Base-by-base conservation (phyloP, 1,140 invertebrate genomes). In the Leptopilina clavipes region DNA sequence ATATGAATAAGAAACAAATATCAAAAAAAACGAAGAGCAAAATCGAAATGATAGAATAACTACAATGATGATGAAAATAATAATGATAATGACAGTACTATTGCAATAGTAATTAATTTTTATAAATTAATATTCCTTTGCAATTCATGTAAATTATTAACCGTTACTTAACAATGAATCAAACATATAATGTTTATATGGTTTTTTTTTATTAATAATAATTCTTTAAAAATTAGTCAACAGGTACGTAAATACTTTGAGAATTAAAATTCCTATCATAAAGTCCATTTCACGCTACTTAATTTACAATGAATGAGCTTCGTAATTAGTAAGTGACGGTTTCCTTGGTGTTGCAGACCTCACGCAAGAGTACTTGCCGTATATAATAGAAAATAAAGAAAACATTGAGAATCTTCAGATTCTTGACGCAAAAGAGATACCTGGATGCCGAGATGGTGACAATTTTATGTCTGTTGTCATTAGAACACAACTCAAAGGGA, bases 391-490 rank as follows among this genome's bases (percentile, higher is more conserved):
- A 31, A 77, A 82, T 1, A 80, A 74, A n/a, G 87, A 90, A 59
- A 82, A 85, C 1, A 89, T 90, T 65, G 76, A 84, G 3, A 73
- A 78, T 12, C 78, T 91, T 5, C 73, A 74, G 14, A 81, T 91
- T 10, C 54, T 70, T 12, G 45, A 85, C n/a, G 79, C 84, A 0
- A 77, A 83, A 14, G 77, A 88, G 6, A 80, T 77, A 12, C 79
- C 83, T 14, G 87, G 86, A 0, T 84, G 81, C 18, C 87, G 87
- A 25, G 18, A 73, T 7, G 89, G 90, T 1, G 88, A 90, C 65
- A 90, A 91, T 73, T 90, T 89, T 74, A 87, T 88, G 82, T 90
- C 89, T 0, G 31, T 83, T 14, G 79, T 90, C n/a, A 74, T 85
- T 17, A 86, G 83, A 77, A 87, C 84, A 0, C 79, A 75, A 70